Conservation (phyloP, 2,888 invertebrate genomes). For the Branchipolynoe longqiensis region DNA sequence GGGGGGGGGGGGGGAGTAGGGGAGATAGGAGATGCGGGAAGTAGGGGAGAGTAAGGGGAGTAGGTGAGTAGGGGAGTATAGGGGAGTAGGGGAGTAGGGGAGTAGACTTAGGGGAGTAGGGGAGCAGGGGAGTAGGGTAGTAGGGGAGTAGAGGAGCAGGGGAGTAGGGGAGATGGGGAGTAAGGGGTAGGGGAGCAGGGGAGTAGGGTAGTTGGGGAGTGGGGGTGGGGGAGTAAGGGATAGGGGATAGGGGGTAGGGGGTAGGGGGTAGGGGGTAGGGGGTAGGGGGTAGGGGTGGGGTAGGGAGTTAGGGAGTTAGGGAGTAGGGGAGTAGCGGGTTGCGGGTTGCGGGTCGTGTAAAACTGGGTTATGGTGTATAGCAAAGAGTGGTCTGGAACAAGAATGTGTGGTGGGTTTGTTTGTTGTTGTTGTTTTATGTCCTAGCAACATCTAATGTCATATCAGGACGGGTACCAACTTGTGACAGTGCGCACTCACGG, state of each 20-base stretch:
- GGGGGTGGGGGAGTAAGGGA: background rate
- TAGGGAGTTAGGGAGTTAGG: no score
- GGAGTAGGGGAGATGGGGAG: background rate
- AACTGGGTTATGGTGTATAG: no score
- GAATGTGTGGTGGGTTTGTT: no score
- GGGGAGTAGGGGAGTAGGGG: background rate
- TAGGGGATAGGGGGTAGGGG: background rate
- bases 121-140: background rate
- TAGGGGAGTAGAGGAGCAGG: background rate
- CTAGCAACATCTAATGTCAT: no score
- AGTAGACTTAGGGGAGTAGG: background rate
- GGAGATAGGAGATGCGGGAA: background rate
- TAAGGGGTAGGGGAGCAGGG: background rate
- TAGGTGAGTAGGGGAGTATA: background rate
- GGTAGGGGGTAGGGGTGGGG: background rate
- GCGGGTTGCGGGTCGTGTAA: no score
- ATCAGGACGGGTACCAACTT: no score
- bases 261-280: background rate
- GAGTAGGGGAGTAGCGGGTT: no score
- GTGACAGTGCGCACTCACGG: no score
- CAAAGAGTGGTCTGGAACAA: no score
- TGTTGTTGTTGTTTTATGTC: no score
- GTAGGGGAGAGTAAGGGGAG: background rate
- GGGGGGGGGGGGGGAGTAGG: background rate
- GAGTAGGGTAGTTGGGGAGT: background rate